Base-by-base conservation (phyloP, 1,140 invertebrate species). In the Tenebrio molitor region DNA sequence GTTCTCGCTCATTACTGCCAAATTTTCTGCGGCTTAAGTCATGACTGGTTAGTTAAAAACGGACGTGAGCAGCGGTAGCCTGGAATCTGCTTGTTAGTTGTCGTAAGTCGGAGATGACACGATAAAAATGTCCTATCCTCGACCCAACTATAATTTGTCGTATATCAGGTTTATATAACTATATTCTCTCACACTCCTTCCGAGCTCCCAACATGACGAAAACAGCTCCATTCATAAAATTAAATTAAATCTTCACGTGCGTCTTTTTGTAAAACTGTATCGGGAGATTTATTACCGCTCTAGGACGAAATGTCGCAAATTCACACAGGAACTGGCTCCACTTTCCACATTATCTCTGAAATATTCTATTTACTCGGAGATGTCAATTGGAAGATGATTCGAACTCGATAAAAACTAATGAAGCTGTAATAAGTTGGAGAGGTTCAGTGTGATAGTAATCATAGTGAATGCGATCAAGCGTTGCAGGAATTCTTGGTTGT, bases 51-150 rank as follows among this genome's bases (percentile, higher is more conserved):
- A 53, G 19, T 10, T 1, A n/a, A 62, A 62, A 62, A 58, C 19
- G 64, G 44, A 44, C 36, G 36, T 66, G 50, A 58, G 29, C 33
- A 64, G 58, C 70, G 53, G 71, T 72, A 67, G 71, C 64, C 46
- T 58, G 46, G 71, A 64, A 72, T 53, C 63, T 64, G 64, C 71
- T 72, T 50, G 71, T 72, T 72, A 72, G 71, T 62, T 72, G 71
- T 66, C 64, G 44, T 66, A 72, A 62, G 21, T 71, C 46, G 39
- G 63, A 72, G 71, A 72, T 72, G 71, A 72, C 71, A 72, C 42
- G 71, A 72, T 72, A 72, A 72, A 72, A 63, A 72, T 72, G 64
- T 64, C 69, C 69, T 36, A 64, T 50, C 41, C 63, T 58, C 71
- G 44, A 67, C 71, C 50, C 44, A 58, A 72, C 71, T 53, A 67